These are phyloP conservation scores for Lagorchestes hirsutus DNA, from an alignment of 2,797 vertebrate species.

Conservation along the genomic window DNA sequence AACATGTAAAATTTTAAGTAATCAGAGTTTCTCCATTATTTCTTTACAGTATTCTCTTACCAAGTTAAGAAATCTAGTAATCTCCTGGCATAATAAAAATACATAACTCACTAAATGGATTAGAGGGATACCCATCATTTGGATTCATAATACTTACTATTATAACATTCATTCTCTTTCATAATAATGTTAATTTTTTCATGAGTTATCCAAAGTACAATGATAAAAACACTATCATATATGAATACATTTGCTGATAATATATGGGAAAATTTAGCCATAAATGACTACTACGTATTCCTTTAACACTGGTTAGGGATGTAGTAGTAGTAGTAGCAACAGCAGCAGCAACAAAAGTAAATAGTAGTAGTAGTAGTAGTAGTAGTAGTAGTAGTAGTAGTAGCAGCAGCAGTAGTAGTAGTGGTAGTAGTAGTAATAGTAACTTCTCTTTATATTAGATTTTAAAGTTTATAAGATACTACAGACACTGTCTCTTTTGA, in stretches of 20 bases:
- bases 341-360: too few relatives aligned
- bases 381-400: too few relatives aligned
- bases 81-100: slow-evolving; percentile 49
- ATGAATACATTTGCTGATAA: not conserved
- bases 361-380: not conserved
- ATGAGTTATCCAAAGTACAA: not conserved
- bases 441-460: not conserved
- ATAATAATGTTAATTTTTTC: slow-evolving; percentile 55
- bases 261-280: not conserved
- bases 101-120: slow-evolving; percentile 53
- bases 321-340: not conserved
- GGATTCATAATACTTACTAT: slow-evolving; percentile 63
- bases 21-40: slow-evolving; percentile 64
- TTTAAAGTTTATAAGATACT: not conserved
- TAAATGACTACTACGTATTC: not conserved
- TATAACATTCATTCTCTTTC: slow-evolving; percentile 50
- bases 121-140: slow-evolving; percentile 34
- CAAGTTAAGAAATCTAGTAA: slow-evolving; percentile 66
- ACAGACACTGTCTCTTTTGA: not conserved
- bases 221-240: not conserved
- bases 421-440: too few relatives aligned
- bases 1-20: slow-evolving; percentile 61
- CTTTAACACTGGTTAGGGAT: not conserved
- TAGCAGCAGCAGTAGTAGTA: not conserved
- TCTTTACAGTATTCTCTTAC: slow-evolving; percentile 58